Conservation (phyloP, 53 echinoderm and acorn worm species). For the Paracentrotus lividus region DNA sequence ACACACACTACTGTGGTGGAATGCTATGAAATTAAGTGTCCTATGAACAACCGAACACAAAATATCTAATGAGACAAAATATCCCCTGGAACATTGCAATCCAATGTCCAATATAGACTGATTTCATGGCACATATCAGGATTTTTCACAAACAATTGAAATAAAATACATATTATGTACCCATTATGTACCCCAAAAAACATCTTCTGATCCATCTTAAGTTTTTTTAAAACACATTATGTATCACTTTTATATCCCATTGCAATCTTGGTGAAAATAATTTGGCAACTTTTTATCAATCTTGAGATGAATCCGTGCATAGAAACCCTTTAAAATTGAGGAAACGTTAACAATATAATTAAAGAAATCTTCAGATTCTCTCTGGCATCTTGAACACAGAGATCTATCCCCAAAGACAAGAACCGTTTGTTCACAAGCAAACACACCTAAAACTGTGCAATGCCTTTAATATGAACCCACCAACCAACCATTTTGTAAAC, state of each 20-base stretch:
- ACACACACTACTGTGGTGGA: not conserved
- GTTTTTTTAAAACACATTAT: not conserved
- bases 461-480: too few relatives aligned
- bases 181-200: not conserved
- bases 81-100: constrained; percentile 35
- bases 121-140: not conserved
- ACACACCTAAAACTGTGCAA: not conserved
- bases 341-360: not conserved
- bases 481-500: not conserved
- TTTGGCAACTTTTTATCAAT: not conserved
- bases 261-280: not conserved
- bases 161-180: not conserved
- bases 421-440: too few relatives aligned
- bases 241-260: not conserved
- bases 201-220: not conserved
- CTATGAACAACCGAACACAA: not conserved
- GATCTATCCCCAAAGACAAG: too few relatives aligned
- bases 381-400: too few relatives aligned
- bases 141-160: not conserved
- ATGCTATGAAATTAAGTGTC: constrained; percentile 37
- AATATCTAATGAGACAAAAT: not conserved
- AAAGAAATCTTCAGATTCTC: not conserved
- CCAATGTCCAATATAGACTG: not conserved
- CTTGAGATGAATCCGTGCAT: not conserved
- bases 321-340: not conserved